A percentile compares a stretch with the other conserved stretches of the same genome.
phyloP scores from a whole-genome alignment of 2,888 invertebrate species.

The Gymnosoma rotundatum region DNA sequence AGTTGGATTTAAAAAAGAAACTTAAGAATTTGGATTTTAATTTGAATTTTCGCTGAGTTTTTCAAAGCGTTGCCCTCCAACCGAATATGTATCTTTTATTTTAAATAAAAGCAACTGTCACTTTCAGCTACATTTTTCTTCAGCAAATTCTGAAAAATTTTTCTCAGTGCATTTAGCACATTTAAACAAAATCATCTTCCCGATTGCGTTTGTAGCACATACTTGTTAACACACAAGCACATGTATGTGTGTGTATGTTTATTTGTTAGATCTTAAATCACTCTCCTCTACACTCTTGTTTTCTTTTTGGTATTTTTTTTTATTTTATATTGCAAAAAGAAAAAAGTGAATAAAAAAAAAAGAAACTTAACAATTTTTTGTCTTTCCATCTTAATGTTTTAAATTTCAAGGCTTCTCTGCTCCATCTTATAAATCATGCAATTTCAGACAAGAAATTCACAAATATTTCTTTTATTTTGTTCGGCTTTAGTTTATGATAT shows the following conservation, averaged over 20 bases:
- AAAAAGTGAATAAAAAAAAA: not conserved
- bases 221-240: not conserved
- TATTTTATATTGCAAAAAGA: slow-evolving; percentile 7
- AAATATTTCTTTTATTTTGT: slow-evolving; percentile 13
- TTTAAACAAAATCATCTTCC: not conserved
- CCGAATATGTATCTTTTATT: too few relatives aligned
- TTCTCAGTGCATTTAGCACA: slow-evolving; percentile 32
- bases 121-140: too few relatives aligned
- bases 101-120: too few relatives aligned
- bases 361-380: not conserved
- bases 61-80: too few relatives aligned
- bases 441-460: slow-evolving; percentile 23
- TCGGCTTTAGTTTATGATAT: not conserved
- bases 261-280: slow-evolving; percentile 36
- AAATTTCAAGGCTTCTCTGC: slow-evolving; percentile 25
- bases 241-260: slow-evolving; percentile 5
- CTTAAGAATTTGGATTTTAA: too few relatives aligned
- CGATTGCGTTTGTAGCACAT: slow-evolving; percentile 19
- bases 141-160: not conserved
- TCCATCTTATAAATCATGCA: slow-evolving; percentile 53
- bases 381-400: slow-evolving; percentile 22
- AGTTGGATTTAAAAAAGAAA: too few relatives aligned
- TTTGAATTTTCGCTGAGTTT: too few relatives aligned
- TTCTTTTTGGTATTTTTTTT: slow-evolving; percentile 44
- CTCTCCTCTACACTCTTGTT: slow-evolving; percentile 7